phyloP scores from a whole-genome alignment of 2,888 invertebrate genomes.

The Ochropleura plecta region DNA sequence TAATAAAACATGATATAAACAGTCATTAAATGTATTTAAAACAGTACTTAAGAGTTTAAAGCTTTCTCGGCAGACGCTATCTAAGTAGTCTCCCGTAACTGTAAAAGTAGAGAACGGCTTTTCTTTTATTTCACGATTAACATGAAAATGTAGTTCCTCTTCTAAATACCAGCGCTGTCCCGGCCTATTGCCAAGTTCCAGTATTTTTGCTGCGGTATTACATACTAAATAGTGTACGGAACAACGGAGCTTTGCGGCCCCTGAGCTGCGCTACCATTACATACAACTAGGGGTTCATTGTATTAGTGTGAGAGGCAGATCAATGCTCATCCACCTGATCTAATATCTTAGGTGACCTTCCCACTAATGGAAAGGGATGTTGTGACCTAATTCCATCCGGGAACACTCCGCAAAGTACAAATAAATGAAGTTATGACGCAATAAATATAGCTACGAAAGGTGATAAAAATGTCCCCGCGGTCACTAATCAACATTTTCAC shows the following conservation, averaged over 20 bases:
- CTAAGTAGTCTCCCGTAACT: slow-evolving; percentile 10
- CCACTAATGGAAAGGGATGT: slow-evolving; percentile 29
- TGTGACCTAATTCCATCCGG: slow-evolving; percentile 23
- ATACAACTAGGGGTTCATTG: slow-evolving; percentile 13
- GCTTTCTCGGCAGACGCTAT: not conserved
- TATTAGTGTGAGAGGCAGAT: slow-evolving; percentile 17
- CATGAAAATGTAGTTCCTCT: slow-evolving; percentile 54
- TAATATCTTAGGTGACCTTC: slow-evolving; percentile 25
- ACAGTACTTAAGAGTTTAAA: slow-evolving; percentile 8
- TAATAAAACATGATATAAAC: not conserved
- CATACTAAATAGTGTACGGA: slow-evolving; percentile 20
- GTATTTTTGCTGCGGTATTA: slow-evolving; percentile 27
- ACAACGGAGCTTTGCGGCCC: slow-evolving; percentile 15
- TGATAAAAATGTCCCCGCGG: slow-evolving; percentile 47
- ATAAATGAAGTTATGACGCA: slow-evolving; percentile 47
- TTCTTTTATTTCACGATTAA: slow-evolving; percentile 47
- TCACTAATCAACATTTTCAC: slow-evolving; percentile 61
- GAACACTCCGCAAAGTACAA: slow-evolving; percentile 17
- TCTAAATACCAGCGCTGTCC: slow-evolving; percentile 38
- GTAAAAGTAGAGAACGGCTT: slow-evolving; percentile 12
- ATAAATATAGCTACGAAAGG: slow-evolving; percentile 37
- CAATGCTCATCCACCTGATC: slow-evolving; percentile 33
- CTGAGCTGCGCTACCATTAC: slow-evolving; percentile 25
- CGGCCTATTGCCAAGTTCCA: slow-evolving; percentile 56
- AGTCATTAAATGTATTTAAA: not conserved